Percentiles rank a stretch among this genome's conserved stretches.
These are phyloP conservation scores for Cheirogaleus medius DNA, from an alignment of 2,113 vertebrate genomes.

Conservation along the genomic window DNA sequence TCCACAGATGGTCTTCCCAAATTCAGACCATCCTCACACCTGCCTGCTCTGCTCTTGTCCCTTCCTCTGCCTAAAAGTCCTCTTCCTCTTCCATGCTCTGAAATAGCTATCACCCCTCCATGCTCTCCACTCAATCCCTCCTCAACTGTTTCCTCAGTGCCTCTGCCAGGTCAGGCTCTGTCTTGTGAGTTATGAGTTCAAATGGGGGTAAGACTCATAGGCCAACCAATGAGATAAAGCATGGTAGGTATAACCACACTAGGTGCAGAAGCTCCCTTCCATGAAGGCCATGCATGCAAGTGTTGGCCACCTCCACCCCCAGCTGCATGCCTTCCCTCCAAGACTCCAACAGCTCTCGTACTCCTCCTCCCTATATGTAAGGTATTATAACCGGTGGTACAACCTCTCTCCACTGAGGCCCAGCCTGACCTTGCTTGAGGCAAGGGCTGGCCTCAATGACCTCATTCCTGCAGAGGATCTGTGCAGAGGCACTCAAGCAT, in stretches of 20 bases:
- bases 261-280: background rate
- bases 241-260: too few relatives aligned
- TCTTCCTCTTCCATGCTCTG: background rate
- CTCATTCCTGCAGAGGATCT: background rate
- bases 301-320: accelerated
- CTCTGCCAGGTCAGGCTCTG: background rate
- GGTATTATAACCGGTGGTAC: accelerated
- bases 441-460: background rate
- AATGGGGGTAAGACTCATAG: background rate
- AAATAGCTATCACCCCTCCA: background rate
- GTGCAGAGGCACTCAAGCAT: background rate
- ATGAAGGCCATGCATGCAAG: background rate
- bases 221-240: background rate
- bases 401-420: background rate
- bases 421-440: background rate
- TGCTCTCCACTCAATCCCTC: background rate
- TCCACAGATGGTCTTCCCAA: background rate
- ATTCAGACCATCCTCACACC: background rate
- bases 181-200: background rate
- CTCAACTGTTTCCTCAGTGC: background rate
- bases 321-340: background rate
- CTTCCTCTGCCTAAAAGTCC: background rate
- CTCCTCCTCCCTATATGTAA: background rate
- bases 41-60: background rate
- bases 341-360: too few relatives aligned